These are phyloP conservation scores for Elephantulus edwardii DNA, from an alignment of 2,113 vertebrate species.

Conservation along the genomic window DNA sequence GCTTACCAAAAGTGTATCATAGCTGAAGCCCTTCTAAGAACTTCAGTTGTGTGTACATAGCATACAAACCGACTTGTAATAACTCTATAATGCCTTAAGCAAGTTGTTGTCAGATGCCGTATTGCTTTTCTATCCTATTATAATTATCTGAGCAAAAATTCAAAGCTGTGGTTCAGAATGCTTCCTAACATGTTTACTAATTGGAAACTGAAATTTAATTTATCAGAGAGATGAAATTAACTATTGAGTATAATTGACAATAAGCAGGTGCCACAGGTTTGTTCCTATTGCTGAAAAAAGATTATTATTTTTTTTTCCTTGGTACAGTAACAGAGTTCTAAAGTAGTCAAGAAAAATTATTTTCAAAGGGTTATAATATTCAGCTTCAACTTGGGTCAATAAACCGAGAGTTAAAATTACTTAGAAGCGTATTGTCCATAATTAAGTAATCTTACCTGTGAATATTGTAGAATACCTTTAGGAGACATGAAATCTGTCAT, in stretches of 20 bases:
- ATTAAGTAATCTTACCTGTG: slow-evolving; percentile 59
- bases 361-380: slow-evolving; percentile 60
- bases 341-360: slow-evolving; percentile 47
- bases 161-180: slow-evolving; percentile 1
- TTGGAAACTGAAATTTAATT: neutral
- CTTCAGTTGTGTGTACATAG: slow-evolving; percentile 14
- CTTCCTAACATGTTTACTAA: neutral
- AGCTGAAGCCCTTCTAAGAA: neutral
- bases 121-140: neutral
- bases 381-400: slow-evolving; percentile 45
- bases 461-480: slow-evolving; percentile 41
- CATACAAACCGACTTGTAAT: neutral
- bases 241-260: neutral
- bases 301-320: neutral
- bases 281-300: neutral
- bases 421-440: slow-evolving; percentile 45
- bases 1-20: slow-evolving; percentile 32
- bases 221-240: slow-evolving; percentile 32
- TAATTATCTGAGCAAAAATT: slow-evolving; percentile 4
- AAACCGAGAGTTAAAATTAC: slow-evolving; percentile 61
- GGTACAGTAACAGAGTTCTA: slow-evolving; percentile 38
- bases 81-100: neutral
- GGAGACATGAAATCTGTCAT: slow-evolving; percentile 56
- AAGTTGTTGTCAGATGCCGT: neutral
- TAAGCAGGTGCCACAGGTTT: neutral